phyloP scores from a whole-genome alignment of 2,888 invertebrate genomes.

The Odontomyia ornata region DNA sequence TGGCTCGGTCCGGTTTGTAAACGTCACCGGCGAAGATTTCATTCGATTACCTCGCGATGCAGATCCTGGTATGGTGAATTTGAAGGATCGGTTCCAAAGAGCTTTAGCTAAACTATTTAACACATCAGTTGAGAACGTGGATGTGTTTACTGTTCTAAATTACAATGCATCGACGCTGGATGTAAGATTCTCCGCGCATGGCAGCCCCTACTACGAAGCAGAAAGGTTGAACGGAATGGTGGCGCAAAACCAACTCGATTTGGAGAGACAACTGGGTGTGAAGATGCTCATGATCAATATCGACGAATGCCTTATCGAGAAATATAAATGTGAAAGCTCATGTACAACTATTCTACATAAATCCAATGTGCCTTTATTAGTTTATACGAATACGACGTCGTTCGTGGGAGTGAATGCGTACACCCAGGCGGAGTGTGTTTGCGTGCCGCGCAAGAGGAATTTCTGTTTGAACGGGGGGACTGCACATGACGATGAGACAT shows the following conservation, averaged over 20 bases:
- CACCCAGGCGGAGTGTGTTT: constrained; percentile 81
- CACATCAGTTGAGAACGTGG: constrained; percentile 83
- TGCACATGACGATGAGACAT: constrained; percentile 70
- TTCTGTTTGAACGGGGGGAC: constrained; percentile 82
- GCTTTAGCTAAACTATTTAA: constrained; percentile 77
- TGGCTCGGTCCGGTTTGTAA: constrained; percentile 86
- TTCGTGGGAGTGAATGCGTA: constrained; percentile 92
- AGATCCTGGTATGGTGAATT: constrained; percentile 57
- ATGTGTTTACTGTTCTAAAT: constrained; percentile 90
- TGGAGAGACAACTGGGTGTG: constrained; percentile 76
- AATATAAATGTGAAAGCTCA: constrained; percentile 73
- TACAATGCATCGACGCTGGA: constrained; percentile 74
- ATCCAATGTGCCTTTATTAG: constrained; percentile 78
- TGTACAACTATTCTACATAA: constrained; percentile 83
- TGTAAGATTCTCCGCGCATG: constrained; percentile 91
- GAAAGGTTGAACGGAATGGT: constrained; percentile 88
- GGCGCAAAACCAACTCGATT: constrained; percentile 74
- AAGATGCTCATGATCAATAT: constrained; percentile 89
- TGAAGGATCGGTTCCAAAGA: constrained; percentile 65
- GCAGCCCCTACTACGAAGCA: constrained; percentile 90
- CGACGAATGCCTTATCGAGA: constrained; percentile 86
- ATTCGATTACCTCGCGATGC: constrained; percentile 67
- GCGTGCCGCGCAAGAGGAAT: constrained; percentile 64
- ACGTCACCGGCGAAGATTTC: constrained; percentile 86
- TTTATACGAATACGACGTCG: constrained; percentile 92